Evolutionary conservation across 1,140 invertebrate genomes (phyloP).

Genomic region (Temnothorax nylanderi): DNA sequence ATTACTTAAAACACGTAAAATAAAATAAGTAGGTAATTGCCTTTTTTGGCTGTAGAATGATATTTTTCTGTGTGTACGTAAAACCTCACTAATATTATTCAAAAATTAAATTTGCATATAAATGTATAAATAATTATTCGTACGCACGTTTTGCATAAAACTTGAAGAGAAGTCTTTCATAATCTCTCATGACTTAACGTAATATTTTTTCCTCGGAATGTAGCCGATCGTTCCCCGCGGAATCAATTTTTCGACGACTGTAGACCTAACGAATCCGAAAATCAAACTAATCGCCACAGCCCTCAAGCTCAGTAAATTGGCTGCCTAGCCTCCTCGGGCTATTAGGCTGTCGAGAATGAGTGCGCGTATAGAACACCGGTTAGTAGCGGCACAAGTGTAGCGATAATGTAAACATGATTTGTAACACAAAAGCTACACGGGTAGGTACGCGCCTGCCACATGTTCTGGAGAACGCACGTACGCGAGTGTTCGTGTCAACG

Average conservation of each 20-base stretch:
- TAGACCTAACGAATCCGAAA: conserved; percentile 57
- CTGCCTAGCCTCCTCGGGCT: conserved; percentile 81
- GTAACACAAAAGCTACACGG: conserved; percentile 84
- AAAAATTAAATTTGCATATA: background rate
- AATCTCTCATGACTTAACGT: background rate
- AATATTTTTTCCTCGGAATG: background rate
- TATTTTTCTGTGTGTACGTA: too few relatives aligned
- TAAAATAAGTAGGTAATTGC: too few relatives aligned
- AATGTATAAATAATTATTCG: background rate
- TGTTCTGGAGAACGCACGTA: conserved; percentile 75
- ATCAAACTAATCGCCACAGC: conserved; percentile 69
- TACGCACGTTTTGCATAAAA: background rate
- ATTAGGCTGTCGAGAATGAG: conserved; percentile 77
- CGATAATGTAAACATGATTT: conserved; percentile 85
- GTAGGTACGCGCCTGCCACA: conserved; percentile 83
- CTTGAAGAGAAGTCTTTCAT: background rate
- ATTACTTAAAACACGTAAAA: too few relatives aligned
- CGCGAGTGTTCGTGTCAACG: conserved; percentile 66
- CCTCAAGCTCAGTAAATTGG: conserved; percentile 67
- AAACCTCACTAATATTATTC: background rate
- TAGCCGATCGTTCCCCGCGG: background rate
- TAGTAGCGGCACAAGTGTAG: conserved; percentile 78
- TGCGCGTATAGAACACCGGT: conserved; percentile 63
- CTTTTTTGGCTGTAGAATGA: too few relatives aligned
- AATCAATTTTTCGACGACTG: conserved; percentile 2